These are phyloP conservation scores for Heliangelus exortis DNA, from an alignment of 2,797 vertebrate genomes.

Conservation along the genomic window DNA sequence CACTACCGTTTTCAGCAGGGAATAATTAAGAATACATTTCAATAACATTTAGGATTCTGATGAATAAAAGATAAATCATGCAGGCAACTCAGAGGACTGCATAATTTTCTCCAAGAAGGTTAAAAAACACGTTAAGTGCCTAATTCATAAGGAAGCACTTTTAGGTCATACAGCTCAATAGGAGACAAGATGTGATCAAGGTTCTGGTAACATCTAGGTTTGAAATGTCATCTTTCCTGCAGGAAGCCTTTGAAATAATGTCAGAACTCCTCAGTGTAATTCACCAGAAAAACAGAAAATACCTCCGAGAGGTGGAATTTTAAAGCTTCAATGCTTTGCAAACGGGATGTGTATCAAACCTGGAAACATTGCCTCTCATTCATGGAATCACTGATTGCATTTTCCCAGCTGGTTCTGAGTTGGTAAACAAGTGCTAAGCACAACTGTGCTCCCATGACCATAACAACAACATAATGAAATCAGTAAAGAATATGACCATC, in stretches of 20 bases:
- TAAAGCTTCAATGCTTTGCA: background rate
- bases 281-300: constrained; percentile 26
- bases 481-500: background rate
- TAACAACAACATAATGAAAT: background rate
- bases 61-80: constrained; percentile 72
- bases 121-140: constrained; percentile 44
- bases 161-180: constrained; percentile 37
- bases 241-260: constrained; percentile 10
- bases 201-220: constrained; percentile 2
- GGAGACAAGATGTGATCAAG: constrained; percentile 44
- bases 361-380: background rate
- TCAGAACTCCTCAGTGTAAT: constrained; percentile 6
- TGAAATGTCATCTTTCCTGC: constrained; percentile 27
- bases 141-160: constrained; percentile 47
- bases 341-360: background rate
- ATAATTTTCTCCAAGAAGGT: constrained; percentile 68
- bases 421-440: background rate
- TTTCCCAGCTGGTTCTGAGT: constrained; percentile 1
- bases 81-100: constrained; percentile 35
- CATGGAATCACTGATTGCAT: background rate
- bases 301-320: background rate
- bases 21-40: constrained; percentile 76
- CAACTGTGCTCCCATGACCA: background rate
- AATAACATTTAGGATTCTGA: constrained; percentile 74
- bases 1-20: constrained; percentile 60